Evolutionary conservation across 1,140 invertebrate species (phyloP).

Genomic region (Drosophila takahashii): DNA sequence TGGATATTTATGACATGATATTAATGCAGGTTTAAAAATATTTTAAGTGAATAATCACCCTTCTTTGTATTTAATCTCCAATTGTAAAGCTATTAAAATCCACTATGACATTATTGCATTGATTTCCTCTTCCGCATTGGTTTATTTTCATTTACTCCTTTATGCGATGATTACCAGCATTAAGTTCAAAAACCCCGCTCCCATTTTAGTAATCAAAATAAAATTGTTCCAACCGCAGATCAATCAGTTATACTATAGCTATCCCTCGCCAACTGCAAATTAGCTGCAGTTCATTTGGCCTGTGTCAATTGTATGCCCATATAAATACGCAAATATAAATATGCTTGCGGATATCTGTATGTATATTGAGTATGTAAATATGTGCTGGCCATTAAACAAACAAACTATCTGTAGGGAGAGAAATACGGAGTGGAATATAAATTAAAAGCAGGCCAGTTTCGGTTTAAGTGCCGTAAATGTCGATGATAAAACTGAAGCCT

Average conservation of each 20-base stretch:
- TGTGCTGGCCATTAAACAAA: conserved; percentile 26
- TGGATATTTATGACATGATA: background rate
- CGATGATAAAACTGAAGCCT: conserved; percentile 86
- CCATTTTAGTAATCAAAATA: background rate
- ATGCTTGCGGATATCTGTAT: conserved; percentile 16
- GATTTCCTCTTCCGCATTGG: background rate
- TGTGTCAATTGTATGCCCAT: conserved; percentile 22
- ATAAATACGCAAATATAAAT: conserved; percentile 26
- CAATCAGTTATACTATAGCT: conserved; percentile 6
- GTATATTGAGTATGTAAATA: conserved; percentile 30
- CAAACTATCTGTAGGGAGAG: conserved; percentile 15
- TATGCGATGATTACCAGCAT: background rate
- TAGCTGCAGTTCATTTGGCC: conserved; percentile 40
- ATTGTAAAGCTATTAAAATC: background rate
- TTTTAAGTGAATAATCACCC: background rate
- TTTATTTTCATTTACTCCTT: background rate
- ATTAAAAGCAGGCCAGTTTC: conserved; percentile 15
- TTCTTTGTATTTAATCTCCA: background rate
- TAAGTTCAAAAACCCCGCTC: background rate
- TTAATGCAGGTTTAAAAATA: background rate
- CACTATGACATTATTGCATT: background rate
- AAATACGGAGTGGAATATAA: background rate
- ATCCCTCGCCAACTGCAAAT: conserved; percentile 23
- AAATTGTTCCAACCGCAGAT: conserved; percentile 5
- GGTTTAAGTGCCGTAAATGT: conserved; percentile 84